These are phyloP conservation scores for Cantharis flavilabris DNA, from an alignment of 2,888 invertebrate species.

Conservation along the genomic window DNA sequence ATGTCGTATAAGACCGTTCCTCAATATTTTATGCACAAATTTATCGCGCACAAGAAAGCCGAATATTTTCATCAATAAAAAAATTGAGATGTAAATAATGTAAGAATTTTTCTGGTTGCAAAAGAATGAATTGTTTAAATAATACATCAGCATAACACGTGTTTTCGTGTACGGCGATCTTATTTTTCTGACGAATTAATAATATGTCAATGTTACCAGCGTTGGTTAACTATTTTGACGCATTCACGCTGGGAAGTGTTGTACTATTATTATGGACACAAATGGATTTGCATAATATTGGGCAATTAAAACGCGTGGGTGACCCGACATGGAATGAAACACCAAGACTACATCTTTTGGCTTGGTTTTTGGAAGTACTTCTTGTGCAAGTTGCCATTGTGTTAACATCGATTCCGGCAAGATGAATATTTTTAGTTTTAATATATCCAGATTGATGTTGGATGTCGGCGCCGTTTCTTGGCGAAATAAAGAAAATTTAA, in stretches of 20 bases:
- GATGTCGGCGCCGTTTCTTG: background rate
- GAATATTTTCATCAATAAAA: background rate
- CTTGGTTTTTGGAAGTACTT: background rate
- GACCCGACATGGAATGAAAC: background rate
- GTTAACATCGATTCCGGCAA: background rate
- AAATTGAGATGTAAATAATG: background rate
- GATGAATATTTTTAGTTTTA: background rate
- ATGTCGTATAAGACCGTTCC: slow-evolving; percentile 26
- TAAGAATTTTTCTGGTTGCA: slow-evolving; percentile 32
- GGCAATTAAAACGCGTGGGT: background rate
- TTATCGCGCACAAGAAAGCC: background rate
- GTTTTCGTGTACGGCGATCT: slow-evolving; percentile 32
- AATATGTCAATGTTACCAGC: background rate
- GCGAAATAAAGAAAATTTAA: background rate
- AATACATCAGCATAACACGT: slow-evolving; percentile 40
- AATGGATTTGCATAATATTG: background rate
- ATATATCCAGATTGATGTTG: background rate
- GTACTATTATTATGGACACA: background rate
- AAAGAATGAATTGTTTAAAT: slow-evolving; percentile 39
- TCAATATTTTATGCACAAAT: slow-evolving; percentile 20
- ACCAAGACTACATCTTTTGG: background rate
- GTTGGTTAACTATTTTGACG: background rate
- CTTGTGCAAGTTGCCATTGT: background rate
- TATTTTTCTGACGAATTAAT: background rate
- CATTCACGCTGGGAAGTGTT: background rate